Conservation (phyloP, 1,140 invertebrate genomes). For the Conopomorpha cramerella region DNA sequence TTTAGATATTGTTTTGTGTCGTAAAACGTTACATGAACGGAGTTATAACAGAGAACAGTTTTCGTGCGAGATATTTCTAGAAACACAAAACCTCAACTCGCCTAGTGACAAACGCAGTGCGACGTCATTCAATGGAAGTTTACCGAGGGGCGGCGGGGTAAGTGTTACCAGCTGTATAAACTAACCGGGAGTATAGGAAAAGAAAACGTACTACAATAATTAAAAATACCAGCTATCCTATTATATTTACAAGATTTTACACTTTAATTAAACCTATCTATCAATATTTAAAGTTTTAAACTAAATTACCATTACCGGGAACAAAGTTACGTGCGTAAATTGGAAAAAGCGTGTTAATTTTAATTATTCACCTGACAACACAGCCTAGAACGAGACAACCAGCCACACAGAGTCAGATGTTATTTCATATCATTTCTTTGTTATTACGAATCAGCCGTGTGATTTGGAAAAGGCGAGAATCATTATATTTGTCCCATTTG, state of each 20-base stretch:
- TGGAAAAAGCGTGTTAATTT: background rate
- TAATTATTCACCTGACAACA: background rate
- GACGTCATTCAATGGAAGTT: conserved; percentile 18
- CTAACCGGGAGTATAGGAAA: conserved; percentile 1
- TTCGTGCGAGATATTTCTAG: conserved; percentile 24
- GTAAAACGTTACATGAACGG: background rate
- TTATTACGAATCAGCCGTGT: background rate
- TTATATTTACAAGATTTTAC: background rate
- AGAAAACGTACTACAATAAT: conserved; percentile 1
- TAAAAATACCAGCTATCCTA: background rate
- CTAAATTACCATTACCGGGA: no score
- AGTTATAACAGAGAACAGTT: conserved; percentile 5
- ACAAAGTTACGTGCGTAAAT: background rate
- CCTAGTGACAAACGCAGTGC: conserved; percentile 12
- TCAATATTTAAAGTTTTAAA: background rate
- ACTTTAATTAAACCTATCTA: background rate
- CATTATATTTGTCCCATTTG: conserved; percentile 21
- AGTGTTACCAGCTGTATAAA: conserved; percentile 16
- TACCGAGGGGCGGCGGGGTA: conserved; percentile 11
- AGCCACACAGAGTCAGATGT: background rate
- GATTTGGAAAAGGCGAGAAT: background rate
- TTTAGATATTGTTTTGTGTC: background rate
- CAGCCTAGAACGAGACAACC: background rate
- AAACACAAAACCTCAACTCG: conserved; percentile 47
- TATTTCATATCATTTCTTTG: background rate